Evolutionary conservation across 53 echinoderm and acorn worm genomes (phyloP).

Genomic region (Echinarachnius parma): DNA sequence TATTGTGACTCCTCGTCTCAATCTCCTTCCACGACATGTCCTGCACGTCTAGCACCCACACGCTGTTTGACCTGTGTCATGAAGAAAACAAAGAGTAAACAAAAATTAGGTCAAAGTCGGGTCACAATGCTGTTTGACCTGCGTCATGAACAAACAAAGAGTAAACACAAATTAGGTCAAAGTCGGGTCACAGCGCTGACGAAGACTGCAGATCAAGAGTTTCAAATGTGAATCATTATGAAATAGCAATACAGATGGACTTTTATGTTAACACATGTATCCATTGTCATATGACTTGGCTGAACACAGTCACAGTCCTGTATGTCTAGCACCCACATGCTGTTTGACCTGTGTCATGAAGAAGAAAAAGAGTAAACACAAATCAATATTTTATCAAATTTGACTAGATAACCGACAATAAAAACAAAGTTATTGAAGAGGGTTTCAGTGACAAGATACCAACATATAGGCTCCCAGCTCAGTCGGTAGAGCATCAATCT

Average conservation of each 20-base stretch:
- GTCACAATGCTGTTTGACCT: too few species aligned
- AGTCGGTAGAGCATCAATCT: too few species aligned
- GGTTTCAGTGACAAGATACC: too few species aligned
- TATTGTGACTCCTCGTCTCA: slow-evolving; percentile 37
- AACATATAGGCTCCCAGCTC: too few species aligned
- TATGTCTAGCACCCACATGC: slow-evolving; percentile 36
- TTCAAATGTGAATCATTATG: neutral
- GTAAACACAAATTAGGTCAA: neutral
- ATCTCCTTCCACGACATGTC: slow-evolving; percentile 41
- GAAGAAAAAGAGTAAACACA: neutral
- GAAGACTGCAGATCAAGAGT: neutral
- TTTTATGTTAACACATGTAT: too few species aligned
- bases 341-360: slow-evolving; percentile 43
- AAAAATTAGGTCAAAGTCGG: too few species aligned
- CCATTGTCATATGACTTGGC: too few species aligned
- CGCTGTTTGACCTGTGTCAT: slow-evolving; percentile 44
- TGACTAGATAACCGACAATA: too few species aligned
- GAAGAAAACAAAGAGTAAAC: neutral
- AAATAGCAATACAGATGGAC: neutral
- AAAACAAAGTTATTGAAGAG: too few species aligned
- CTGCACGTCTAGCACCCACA: slow-evolving; percentile 35
- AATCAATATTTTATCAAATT: too few species aligned
- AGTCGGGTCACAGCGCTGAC: neutral
- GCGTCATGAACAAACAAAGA: neutral
- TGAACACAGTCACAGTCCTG: too few species aligned